Percentiles rank a stretch among this genome's conserved stretches.
Evolutionary conservation across 2,113 vertebrate genomes (phyloP).

Genomic region (Istiophorus platypterus): DNA sequence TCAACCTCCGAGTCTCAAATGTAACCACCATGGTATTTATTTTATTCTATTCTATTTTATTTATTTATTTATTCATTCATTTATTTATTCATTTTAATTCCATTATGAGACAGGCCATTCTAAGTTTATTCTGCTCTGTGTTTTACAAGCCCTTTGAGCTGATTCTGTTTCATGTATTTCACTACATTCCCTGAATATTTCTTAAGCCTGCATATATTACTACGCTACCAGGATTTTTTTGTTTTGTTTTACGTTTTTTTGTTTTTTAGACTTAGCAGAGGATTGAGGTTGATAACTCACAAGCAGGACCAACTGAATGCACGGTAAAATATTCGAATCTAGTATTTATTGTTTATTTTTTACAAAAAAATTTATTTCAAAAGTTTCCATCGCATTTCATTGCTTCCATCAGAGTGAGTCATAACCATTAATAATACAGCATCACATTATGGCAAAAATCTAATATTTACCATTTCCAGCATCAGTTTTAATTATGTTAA

Average conservation of each 20-base stretch:
- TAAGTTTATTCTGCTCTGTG: slow-evolving; percentile 30
- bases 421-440: not conserved
- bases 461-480: not conserved
- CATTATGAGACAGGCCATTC: not conserved
- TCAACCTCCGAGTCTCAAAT: not conserved
- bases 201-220: slow-evolving; percentile 26
- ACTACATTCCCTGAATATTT: slow-evolving; percentile 21
- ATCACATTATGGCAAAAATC: not conserved
- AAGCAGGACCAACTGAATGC: not conserved
- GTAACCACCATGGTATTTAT: not conserved
- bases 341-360: not conserved
- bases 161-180: slow-evolving; percentile 17
- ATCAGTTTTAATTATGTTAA: not conserved
- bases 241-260: slow-evolving; percentile 5
- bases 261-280: slow-evolving; percentile 11
- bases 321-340: not conserved
- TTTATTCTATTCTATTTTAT: too few species aligned
- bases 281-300: slow-evolving; percentile 18
- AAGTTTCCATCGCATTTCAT: slow-evolving; percentile 8
- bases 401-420: slow-evolving; percentile 8
- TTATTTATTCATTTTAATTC: too few species aligned
- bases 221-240: slow-evolving; percentile 18
- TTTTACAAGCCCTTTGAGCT: slow-evolving; percentile 40
- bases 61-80: too few species aligned
- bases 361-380: too few species aligned